Conservation (phyloP, 2,888 invertebrate genomes). For the Megaustenia siamemsis region DNA sequence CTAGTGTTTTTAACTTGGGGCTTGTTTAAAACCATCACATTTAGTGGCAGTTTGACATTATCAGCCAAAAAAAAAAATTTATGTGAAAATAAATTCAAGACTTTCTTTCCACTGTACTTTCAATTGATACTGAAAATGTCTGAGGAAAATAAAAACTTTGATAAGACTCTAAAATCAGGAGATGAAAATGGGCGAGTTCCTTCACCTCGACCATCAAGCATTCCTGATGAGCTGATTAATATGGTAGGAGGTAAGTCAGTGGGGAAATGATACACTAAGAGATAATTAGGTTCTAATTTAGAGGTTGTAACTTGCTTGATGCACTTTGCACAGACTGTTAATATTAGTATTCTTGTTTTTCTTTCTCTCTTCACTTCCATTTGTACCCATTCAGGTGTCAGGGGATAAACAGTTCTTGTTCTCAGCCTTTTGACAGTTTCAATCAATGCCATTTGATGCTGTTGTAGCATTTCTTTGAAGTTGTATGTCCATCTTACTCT, state of each 20-base stretch:
- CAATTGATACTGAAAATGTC: background rate
- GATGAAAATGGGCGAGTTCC: background rate
- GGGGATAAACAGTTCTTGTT: too few species aligned
- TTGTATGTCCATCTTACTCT: too few species aligned
- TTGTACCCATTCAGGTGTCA: too few species aligned
- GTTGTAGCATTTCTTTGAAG: too few species aligned
- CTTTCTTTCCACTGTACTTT: background rate
- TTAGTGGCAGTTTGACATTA: background rate
- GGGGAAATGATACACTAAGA: too few species aligned
- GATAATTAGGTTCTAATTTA: too few species aligned
- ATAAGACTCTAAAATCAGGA: background rate
- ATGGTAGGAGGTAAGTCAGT: conserved; percentile 50
- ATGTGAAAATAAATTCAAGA: background rate
- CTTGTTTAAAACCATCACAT: background rate
- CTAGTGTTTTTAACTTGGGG: background rate
- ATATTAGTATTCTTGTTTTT: too few species aligned
- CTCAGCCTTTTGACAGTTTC: too few species aligned
- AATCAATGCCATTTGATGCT: too few species aligned
- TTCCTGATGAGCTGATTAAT: conserved; percentile 52
- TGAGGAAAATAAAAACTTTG: conserved; percentile 1
- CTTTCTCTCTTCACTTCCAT: too few species aligned
- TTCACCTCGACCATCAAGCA: conserved; percentile 38
- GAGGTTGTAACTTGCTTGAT: too few species aligned
- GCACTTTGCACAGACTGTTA: too few species aligned
- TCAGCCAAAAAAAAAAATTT: background rate